phyloP scores from a whole-genome alignment of 2,888 invertebrate species.

The Pammene aurita region DNA sequence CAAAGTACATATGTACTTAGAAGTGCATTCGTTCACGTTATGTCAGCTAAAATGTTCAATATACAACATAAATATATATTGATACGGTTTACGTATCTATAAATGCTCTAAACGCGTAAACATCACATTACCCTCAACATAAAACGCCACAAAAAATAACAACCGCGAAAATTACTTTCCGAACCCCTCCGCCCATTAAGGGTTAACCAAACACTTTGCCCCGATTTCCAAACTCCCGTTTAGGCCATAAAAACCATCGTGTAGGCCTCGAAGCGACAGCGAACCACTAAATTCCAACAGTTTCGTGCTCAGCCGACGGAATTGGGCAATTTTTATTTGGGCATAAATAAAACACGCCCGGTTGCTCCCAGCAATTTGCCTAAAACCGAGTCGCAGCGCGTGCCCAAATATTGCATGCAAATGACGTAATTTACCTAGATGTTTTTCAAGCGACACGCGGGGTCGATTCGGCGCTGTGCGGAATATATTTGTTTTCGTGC shows the following conservation, averaged over 20 bases:
- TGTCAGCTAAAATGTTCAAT: neutral
- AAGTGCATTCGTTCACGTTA: neutral
- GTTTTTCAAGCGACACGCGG: conserved; percentile 45
- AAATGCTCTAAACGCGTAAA: conserved; percentile 27
- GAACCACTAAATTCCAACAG: conserved; percentile 57
- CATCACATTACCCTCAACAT: conserved; percentile 33
- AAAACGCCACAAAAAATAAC: conserved; percentile 42
- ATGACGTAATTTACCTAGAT: conserved; percentile 43
- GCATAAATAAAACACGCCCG: conserved; percentile 74
- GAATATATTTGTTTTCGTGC: conserved; percentile 35
- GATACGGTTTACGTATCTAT: neutral
- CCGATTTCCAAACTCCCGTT: conserved; percentile 54
- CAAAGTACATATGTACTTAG: neutral
- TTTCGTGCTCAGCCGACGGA: conserved; percentile 55
- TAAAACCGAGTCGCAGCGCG: conserved; percentile 64
- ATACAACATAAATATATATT: neutral
- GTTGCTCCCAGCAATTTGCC: conserved; percentile 71
- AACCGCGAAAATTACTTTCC: conserved; percentile 40
- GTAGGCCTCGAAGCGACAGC: conserved; percentile 47
- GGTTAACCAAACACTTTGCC: conserved; percentile 48
- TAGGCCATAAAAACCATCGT: conserved; percentile 55
- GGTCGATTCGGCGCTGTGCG: conserved; percentile 42
- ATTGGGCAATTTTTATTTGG: conserved; percentile 73
- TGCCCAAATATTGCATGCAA: conserved; percentile 42
- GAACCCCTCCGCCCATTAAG: conserved; percentile 40